Evolutionary conservation across 2,113 vertebrate species (phyloP), one percentile per base, ranked within the genome.

Genomic region (Zosterops japonicus): DNA sequence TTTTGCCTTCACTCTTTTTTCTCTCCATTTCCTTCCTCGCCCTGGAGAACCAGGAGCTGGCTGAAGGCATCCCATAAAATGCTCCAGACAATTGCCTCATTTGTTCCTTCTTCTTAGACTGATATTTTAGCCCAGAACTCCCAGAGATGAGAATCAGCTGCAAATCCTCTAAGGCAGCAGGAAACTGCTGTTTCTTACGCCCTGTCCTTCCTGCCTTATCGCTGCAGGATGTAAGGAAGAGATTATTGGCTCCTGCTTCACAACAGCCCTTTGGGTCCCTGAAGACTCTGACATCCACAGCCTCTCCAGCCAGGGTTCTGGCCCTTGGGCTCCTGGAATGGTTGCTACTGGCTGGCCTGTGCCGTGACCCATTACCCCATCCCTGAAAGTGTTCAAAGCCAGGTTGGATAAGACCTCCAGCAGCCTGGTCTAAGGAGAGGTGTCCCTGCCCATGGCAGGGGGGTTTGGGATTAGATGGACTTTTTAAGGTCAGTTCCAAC

Each of bases 201-300:
- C 36, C 59, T 72, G 63, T 80, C 53, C 75, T 90, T 95, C 78
- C 85, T 57, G 59, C 39, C 35, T 88, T 83, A 50, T 86, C 6
- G 0, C 55, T 74, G 75, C 46, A 1, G 3, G 81, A 79, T 0
- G 0, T 9, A 20, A 70, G 68, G 57, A 50, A n/a, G 28, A 80
- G 46, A 65, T 83, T 69, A 31, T 52, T 76, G 35, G 36, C 59
- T 65, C 52, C 42, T 61, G 55, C 36, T 31, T 88, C 77, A 33
- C 13, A 46, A 20, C 9, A 88, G 33, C 17, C 3, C 49, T 65
- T 65, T 50, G 52, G 18, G 23, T 24, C 53, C 44, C 46, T 56
- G 56, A 59, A 81, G 91, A 64, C 33, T 16, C 5, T 24, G 23
- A 71, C 7, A n/a, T 47, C 12, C 23, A 12, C 55, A 64, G 4